Conservation (phyloP, 2,888 invertebrate species). For the Ophion ellenae region DNA sequence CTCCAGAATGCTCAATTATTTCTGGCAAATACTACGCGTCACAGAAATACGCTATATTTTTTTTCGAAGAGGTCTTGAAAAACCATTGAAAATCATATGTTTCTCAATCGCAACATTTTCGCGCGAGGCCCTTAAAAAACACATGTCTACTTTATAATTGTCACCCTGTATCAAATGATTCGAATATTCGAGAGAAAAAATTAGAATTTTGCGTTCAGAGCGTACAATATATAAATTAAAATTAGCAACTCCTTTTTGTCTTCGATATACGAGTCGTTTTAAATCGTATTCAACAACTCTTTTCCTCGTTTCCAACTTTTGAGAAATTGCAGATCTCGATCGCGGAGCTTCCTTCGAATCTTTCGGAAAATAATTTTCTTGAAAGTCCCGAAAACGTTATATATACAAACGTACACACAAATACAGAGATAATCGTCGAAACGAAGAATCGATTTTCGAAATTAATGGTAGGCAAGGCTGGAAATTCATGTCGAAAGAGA, state of each 20-base stretch:
- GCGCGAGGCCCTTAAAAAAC: too few species aligned
- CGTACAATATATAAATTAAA: background rate
- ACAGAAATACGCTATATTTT: too few species aligned
- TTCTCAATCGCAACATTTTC: too few species aligned
- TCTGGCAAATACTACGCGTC: too few species aligned
- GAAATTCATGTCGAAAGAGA: background rate
- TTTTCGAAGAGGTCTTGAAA: too few species aligned
- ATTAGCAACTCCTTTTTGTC: background rate
- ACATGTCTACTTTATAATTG: too few species aligned
- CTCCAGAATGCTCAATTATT: too few species aligned
- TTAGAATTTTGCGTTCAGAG: background rate
- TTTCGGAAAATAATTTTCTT: background rate
- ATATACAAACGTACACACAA: background rate
- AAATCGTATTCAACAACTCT: background rate
- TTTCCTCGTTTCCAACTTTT: background rate
- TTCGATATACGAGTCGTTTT: background rate
- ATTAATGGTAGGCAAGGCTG: background rate
- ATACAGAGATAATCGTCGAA: background rate
- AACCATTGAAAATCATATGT: too few species aligned
- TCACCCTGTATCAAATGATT: too few species aligned
- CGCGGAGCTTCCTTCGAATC: conserved; percentile 1
- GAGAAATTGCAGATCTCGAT: background rate
- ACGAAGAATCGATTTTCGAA: background rate
- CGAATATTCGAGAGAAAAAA: background rate
- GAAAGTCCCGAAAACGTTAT: background rate